These are phyloP conservation scores for Anguilla japonica DNA, from an alignment of 2,113 vertebrate genomes.

Conservation along the genomic window DNA sequence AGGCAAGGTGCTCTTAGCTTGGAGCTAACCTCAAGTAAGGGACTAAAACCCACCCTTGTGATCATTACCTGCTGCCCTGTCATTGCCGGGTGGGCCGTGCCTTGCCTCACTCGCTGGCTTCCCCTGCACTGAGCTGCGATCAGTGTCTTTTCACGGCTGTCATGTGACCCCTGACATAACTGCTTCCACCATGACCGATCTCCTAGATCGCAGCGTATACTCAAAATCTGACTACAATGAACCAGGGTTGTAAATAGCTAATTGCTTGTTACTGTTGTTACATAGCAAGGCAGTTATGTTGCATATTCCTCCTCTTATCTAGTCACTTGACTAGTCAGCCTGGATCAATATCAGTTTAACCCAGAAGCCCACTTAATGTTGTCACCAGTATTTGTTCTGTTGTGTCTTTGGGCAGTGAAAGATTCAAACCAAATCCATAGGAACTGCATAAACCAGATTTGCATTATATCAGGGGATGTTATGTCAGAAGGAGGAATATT, in stretches of 20 bases:
- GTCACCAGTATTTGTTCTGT: not conserved
- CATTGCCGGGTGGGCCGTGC: not conserved
- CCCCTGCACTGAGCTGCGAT: too few relatives aligned
- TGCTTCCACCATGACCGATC: not conserved
- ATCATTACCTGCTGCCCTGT: slow-evolving; percentile 24
- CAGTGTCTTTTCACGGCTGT: not conserved
- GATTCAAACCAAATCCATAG: not conserved
- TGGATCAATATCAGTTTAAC: not conserved
- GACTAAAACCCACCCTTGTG: slow-evolving; percentile 41
- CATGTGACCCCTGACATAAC: not conserved
- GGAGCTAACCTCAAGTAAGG: slow-evolving; percentile 40
- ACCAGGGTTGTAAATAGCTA: not conserved
- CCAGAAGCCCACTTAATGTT: too few relatives aligned
- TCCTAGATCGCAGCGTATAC: not conserved
- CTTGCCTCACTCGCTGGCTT: not conserved
- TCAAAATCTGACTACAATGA: not conserved
- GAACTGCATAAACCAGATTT: not conserved
- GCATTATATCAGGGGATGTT: not conserved
- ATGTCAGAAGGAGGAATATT: not conserved
- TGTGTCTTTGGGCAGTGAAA: not conserved
- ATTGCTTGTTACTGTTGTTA: not conserved
- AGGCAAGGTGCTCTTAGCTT: slow-evolving; percentile 40
- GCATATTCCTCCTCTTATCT: not conserved
- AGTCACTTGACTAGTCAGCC: not conserved
- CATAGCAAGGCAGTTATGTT: not conserved